These are phyloP conservation scores for Holothuria glaberrima DNA, from an alignment of 35 echinoderm and acorn worm genomes.

Conservation along the genomic window DNA sequence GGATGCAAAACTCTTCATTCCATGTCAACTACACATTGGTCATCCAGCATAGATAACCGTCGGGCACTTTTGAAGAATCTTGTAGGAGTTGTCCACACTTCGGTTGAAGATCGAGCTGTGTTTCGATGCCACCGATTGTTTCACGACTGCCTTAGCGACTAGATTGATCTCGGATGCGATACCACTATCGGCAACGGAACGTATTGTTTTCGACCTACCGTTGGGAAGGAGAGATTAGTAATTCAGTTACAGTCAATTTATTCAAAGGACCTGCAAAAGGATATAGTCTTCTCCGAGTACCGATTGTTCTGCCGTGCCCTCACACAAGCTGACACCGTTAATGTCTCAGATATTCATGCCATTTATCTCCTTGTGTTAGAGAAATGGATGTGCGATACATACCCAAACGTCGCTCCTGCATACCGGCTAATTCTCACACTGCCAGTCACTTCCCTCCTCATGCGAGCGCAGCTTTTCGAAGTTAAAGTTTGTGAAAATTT, in stretches of 20 bases:
- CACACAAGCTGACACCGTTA: no score
- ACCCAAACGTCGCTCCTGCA: no score
- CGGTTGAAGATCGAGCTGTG: conserved; percentile 38
- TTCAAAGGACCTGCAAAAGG: conserved; percentile 7
- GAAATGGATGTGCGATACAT: no score
- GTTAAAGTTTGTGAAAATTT: no score
- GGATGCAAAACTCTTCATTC: conserved; percentile 23
- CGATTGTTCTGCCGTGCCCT: no score
- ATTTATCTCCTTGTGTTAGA: no score
- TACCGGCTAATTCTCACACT: no score
- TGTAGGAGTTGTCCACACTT: no score
- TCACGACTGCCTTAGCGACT: conserved; percentile 31
- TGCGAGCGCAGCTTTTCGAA: no score
- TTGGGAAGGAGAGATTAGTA: conserved; percentile 20
- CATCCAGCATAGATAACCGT: conserved; percentile 6
- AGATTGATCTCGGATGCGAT: conserved; percentile 21
- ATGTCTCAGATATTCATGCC: no score
- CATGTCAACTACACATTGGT: conserved; percentile 25
- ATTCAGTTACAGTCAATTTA: conserved; percentile 21
- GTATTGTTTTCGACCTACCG: conserved; percentile 15
- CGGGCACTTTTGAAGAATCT: conserved; percentile 21
- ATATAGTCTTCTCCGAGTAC: no score
- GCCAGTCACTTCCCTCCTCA: no score
- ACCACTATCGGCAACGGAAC: conserved; percentile 27
- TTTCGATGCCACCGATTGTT: conserved; percentile 46